A percentile compares a stretch with the other conserved stretches of the same genome.
Evolutionary conservation across 53 echinoderm and acorn worm genomes (phyloP).

Genomic region (Apostichopus leukothele): DNA sequence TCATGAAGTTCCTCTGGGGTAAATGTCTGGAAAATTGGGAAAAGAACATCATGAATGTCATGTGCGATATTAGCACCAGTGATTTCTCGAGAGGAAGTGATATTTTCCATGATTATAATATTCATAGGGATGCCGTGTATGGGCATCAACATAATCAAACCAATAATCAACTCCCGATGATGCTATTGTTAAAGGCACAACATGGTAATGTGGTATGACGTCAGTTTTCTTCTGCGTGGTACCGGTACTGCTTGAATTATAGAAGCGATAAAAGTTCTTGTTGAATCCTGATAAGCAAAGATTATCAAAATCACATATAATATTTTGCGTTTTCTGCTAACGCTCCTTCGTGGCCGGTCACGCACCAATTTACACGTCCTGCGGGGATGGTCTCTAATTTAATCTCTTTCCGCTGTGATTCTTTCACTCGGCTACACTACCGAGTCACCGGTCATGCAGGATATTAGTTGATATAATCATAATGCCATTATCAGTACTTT

Average conservation of each 20-base stretch:
- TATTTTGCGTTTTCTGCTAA: neutral
- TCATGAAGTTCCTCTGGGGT: neutral
- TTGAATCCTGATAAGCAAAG: neutral
- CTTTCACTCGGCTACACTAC: neutral
- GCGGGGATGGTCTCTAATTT: neutral
- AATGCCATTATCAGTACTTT: neutral
- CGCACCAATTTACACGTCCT: neutral
- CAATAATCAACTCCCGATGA: neutral
- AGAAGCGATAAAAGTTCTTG: neutral
- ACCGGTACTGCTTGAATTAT: neutral
- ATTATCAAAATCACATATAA: neutral
- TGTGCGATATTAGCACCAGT: neutral
- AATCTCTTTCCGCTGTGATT: neutral
- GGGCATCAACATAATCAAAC: constrained; percentile 30
- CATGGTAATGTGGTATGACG: neutral
- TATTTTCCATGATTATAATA: neutral
- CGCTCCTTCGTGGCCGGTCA: neutral
- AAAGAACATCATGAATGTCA: neutral
- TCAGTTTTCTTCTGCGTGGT: neutral
- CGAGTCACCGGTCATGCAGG: neutral
- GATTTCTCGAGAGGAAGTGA: neutral
- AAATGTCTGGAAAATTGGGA: neutral
- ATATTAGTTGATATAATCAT: neutral
- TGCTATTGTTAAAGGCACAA: neutral
- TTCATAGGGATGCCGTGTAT: neutral